Evolutionary conservation across 1,140 invertebrate genomes (phyloP), one percentile per base, ranked within the genome.

Genomic region (Temnothorax longispinosus): DNA sequence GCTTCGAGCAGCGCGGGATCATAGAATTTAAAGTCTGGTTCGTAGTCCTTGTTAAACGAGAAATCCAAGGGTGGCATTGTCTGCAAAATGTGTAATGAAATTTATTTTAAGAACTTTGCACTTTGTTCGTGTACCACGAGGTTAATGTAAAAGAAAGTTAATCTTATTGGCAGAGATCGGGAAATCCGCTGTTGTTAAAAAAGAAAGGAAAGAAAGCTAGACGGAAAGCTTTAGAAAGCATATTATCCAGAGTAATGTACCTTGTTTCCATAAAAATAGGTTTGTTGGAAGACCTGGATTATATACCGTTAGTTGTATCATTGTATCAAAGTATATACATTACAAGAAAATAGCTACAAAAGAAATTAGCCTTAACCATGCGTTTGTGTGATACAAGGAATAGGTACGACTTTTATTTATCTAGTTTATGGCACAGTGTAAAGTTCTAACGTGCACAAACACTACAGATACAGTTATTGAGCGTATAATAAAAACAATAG

Each of bases 1-100:
- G 98, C 98, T 85, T 99, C 98, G 85, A 99, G 93, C 27, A 99
- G 95, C 18, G 97, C 97, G 58, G 96, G 95, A 95, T 99, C 99
- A 95, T 98, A 99, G 96, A 99, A 99, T 89, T 97, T 97, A 96
- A 99, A 99, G 50, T 97, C 97, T 10, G 97, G 96, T 95, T 99
- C 99, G 93, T 98, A 98, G 92, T 98, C 97, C 18, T 97, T 97
- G 96, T 99, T 99, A 91, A 97, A 97, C 0, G 99, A 99, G 94
- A 99, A 99, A 95, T 99, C 98, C 80, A 99, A 95, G 44, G 97
- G 96, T 91, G 97, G 96, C 41, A 97, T 96, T 82, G 96, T 96
- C 98, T 98, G 94, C 4, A 96, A 81, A 96, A 86, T 38, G 50
- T 86, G 88, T 41, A 50, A 93, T 64, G 44, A 84, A 10, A 72